A percentile compares a stretch with the other conserved stretches of the same genome.
phyloP scores from a whole-genome alignment of 2,113 vertebrate genomes.

The Dinomys branickii region DNA sequence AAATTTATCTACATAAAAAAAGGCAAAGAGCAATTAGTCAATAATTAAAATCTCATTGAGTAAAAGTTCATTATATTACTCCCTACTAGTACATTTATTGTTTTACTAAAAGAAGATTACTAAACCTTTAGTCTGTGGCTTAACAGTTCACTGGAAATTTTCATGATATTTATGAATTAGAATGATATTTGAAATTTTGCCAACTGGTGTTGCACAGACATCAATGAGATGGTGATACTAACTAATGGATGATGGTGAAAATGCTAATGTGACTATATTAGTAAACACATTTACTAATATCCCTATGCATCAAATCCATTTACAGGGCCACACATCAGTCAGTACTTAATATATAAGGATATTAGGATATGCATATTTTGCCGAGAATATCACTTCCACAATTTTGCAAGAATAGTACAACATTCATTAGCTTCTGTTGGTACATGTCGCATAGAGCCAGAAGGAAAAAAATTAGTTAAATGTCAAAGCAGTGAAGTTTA shows the following conservation, averaged over 20 bases:
- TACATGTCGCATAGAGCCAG: not conserved
- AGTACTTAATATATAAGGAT: not conserved
- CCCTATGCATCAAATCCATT: not conserved
- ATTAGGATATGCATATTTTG: not conserved
- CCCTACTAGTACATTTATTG: not conserved
- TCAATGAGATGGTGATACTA: not conserved
- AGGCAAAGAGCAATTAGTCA: not conserved
- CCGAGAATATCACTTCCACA: not conserved
- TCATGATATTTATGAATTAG: not conserved
- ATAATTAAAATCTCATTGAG: not conserved
- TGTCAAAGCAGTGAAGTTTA: conserved; percentile 60
- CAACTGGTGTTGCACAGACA: not conserved
- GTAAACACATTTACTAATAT: not conserved
- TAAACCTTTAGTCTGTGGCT: not conserved
- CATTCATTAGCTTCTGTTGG: conserved; percentile 19
- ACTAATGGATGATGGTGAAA: not conserved
- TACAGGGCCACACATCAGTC: not conserved
- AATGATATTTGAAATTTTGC: not conserved
- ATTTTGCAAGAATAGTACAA: not conserved
- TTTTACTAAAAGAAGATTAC: not conserved
- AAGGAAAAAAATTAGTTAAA: conserved; percentile 23
- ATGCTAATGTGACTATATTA: not conserved
- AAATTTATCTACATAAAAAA: not conserved
- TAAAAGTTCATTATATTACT: not conserved
- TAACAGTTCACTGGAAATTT: not conserved